Evolutionary conservation across 1,140 invertebrate species (phyloP).

Genomic region (Drosophila lini): DNA sequence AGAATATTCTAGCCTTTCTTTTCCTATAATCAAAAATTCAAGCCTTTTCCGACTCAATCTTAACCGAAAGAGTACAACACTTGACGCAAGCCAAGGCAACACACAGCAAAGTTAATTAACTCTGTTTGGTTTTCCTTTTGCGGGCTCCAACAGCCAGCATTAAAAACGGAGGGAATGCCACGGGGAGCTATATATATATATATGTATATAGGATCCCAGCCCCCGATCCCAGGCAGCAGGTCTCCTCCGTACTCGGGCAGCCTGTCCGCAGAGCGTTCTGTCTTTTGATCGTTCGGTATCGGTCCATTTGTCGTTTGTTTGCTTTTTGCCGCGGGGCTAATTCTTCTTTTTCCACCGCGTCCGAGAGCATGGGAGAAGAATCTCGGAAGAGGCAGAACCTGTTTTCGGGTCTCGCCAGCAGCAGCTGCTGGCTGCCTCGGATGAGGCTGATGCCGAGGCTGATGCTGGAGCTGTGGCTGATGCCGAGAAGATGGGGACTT

Average conservation of each 20-base stretch:
- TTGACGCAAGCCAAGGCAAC: slow-evolving; percentile 34
- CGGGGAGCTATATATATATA: neutral
- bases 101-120: slow-evolving; percentile 77
- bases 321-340: slow-evolving; percentile 80
- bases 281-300: slow-evolving; percentile 81
- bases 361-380: slow-evolving; percentile 41
- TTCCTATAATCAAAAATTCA: neutral
- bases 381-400: slow-evolving; percentile 48
- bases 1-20: neutral
- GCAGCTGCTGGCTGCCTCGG: slow-evolving; percentile 45
- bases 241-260: slow-evolving; percentile 20
- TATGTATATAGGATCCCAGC: slow-evolving; percentile 20
- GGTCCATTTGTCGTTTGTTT: slow-evolving; percentile 83
- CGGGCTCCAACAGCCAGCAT: slow-evolving; percentile 28
- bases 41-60: slow-evolving; percentile 13
- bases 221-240: slow-evolving; percentile 33
- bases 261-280: slow-evolving; percentile 59
- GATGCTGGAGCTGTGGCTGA: slow-evolving; percentile 35
- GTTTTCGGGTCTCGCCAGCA: slow-evolving; percentile 45
- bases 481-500: slow-evolving; percentile 37
- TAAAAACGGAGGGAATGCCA: slow-evolving; percentile 1
- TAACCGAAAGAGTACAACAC: slow-evolving; percentile 32
- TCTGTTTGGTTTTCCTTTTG: slow-evolving; percentile 71
- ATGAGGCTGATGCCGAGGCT: slow-evolving; percentile 41
- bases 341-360: slow-evolving; percentile 46